phyloP scores from a whole-genome alignment of 2,888 invertebrate species.

The Lasiommata megera region DNA sequence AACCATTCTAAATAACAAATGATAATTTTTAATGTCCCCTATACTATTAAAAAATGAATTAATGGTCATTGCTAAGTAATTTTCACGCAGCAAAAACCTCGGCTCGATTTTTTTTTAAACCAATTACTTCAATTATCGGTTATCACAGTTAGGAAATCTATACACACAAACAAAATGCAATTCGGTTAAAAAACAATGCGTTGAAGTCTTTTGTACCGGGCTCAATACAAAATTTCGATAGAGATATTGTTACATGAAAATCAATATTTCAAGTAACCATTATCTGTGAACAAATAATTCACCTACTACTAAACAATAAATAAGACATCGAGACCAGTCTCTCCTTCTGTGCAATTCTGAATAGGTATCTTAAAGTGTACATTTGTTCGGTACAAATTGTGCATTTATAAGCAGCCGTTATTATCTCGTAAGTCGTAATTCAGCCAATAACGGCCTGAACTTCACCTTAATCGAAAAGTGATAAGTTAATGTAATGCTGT shows the following conservation, averaged over 20 bases:
- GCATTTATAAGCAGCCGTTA: not conserved
- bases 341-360: not conserved
- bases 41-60: too few relatives aligned
- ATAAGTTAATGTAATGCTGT: not conserved
- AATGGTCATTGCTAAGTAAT: too few relatives aligned
- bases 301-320: not conserved
- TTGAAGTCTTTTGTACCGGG: constrained; percentile 1
- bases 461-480: not conserved
- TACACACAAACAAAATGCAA: too few relatives aligned
- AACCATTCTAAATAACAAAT: too few relatives aligned
- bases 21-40: too few relatives aligned
- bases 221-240: not conserved
- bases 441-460: not conserved
- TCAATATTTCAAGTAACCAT: too few relatives aligned
- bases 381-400: not conserved
- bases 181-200: not conserved
- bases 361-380: constrained; percentile 6
- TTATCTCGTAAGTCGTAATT: not conserved
- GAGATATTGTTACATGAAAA: too few relatives aligned
- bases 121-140: too few relatives aligned
- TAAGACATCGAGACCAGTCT: not conserved
- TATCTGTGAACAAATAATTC: not conserved
- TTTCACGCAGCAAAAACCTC: too few relatives aligned
- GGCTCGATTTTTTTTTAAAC: too few relatives aligned
- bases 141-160: too few relatives aligned